Base-by-base conservation (phyloP, 2,113 vertebrate genomes). In the Felis chaus region DNA sequence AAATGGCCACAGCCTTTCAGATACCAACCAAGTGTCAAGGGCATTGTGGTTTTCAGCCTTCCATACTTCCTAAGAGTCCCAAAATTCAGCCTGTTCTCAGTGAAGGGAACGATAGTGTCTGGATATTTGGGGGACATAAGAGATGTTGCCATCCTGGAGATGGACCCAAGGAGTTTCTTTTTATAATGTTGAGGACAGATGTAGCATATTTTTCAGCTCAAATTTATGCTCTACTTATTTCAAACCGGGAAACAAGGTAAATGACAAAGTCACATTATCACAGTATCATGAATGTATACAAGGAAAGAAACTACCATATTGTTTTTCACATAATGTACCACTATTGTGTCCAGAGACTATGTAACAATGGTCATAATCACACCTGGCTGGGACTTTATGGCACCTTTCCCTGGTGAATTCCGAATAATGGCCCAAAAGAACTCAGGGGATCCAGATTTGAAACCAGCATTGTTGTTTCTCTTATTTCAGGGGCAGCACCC, bases 311-410 rank as follows among this genome's bases (percentile, higher is more conserved):
- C 15, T 69, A 97, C 29, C 13, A 19, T 89, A 95, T 97, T 86
- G 90, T 85, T 97, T 94, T 96, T 85, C 27, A 92, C 68, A 91
- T 92, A 93, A 91, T 92, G 29, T 95, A 95, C 50, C 15, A 63
- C 69, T 57, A 66, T 84, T 82, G 25, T 95, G 29, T 36, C 33
- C 31, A 90, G 57, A 97, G 11, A 82, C 86, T 96, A 92, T 83
- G 79, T 65, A 83, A 39, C 68, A 89, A 92, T 80, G 63, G 87
- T 96, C 94, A 83, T 91, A 95, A 93, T 95, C 45, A 29, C n/a
- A 4, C 94, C 57, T 85, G 33, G 45, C 29, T 89, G 53, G 63
- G 33, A 90, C 31, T 82, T 94, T 96, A 94, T 87, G 84, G 4
- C 21, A 95, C 19, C 29, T 96, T 90, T 95, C n/a, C 48, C 41